These are phyloP conservation scores for Pammene aurita DNA, from an alignment of 2,888 invertebrate species.

Conservation along the genomic window DNA sequence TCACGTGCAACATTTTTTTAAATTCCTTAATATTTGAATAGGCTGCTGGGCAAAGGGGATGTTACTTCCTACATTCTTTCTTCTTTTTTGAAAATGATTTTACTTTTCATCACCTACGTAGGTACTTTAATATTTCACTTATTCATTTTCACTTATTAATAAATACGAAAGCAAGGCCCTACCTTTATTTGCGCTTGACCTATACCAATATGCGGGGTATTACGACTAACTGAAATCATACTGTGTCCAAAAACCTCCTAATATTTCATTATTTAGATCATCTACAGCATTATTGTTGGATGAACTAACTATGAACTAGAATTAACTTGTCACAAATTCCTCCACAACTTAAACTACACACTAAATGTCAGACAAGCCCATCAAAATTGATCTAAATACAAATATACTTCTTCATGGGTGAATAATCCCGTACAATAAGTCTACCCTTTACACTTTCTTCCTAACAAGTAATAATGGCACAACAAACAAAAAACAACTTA, in stretches of 20 bases:
- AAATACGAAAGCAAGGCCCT: no score
- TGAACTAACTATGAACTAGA: background rate
- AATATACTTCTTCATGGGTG: slow-evolving; percentile 29
- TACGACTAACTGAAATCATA: background rate
- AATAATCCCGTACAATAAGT: slow-evolving; percentile 54
- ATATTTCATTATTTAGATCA: background rate
- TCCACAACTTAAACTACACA: slow-evolving; percentile 1
- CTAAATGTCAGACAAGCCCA: slow-evolving; percentile 24
- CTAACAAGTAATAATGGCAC: background rate
- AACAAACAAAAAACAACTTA: background rate
- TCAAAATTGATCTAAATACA: slow-evolving; percentile 41
- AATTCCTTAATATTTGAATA: no score
- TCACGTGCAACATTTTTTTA: no score
- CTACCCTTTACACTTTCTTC: slow-evolving; percentile 10
- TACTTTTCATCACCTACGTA: no score
- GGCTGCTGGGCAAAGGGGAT: no score
- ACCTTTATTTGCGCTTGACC: no score
- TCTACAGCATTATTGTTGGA: background rate
- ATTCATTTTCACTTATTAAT: no score
- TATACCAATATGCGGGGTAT: no score
- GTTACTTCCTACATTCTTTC: no score
- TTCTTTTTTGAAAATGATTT: no score
- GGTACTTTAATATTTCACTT: no score
- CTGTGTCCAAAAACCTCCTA: background rate
- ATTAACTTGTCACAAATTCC: slow-evolving; percentile 4